phyloP scores from a whole-genome alignment of 2,797 vertebrate species.

The Anniella stebbinsi region DNA sequence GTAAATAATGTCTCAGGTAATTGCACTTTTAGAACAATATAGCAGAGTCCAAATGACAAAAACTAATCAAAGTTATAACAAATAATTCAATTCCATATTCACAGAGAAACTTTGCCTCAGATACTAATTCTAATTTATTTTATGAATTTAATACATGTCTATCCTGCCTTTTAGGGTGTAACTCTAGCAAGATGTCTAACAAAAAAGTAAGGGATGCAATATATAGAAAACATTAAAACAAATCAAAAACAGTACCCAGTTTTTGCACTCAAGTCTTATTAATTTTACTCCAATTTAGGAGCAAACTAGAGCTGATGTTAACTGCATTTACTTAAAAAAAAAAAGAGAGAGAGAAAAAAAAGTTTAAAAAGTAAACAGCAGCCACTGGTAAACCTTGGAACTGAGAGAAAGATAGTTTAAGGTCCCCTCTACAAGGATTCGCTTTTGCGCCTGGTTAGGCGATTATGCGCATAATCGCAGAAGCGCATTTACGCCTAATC shows the following conservation, averaged over 20 bases:
- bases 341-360: too few species aligned
- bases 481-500: too few species aligned
- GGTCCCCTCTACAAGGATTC: too few species aligned
- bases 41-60: neutral
- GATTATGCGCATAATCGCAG: too few species aligned
- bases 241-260: neutral
- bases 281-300: neutral
- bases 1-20: neutral
- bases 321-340: neutral
- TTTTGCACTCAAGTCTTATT: neutral
- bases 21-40: neutral
- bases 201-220: neutral
- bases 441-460: too few species aligned
- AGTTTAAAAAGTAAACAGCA: neutral
- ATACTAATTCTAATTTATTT: neutral
- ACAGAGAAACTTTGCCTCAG: neutral
- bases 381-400: neutral
- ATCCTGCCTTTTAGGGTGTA: neutral
- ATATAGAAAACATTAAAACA: neutral
- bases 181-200: neutral
- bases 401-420: neutral
- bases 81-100: neutral
- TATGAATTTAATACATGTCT: neutral
- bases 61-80: slow-evolving; percentile 1
- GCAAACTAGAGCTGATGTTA: neutral